These are phyloP conservation scores for Turritopsis dohrnii DNA, from an alignment of 30 jellyfish, hydroid and myxozoan genomes.

Conservation along the genomic window DNA sequence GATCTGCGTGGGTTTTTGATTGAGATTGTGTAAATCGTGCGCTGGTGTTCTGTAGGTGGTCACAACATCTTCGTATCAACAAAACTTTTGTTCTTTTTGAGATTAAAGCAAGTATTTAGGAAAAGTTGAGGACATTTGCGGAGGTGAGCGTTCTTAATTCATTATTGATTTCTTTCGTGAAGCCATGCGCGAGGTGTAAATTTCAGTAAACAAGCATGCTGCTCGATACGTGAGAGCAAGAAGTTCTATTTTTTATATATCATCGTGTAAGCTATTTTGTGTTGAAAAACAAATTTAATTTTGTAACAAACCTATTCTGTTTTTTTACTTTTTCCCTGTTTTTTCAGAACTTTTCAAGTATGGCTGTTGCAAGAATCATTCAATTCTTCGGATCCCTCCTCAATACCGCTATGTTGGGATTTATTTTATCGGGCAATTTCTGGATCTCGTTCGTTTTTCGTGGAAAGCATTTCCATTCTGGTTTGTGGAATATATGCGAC, in stretches of 20 bases:
- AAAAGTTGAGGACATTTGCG: neutral
- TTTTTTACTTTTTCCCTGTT: too few relatives aligned
- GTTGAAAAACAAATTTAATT: neutral
- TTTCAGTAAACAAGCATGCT: neutral
- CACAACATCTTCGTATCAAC: neutral
- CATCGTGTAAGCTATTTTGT: neutral
- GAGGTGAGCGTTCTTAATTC: neutral
- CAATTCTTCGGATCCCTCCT: neutral
- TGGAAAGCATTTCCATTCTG: conserved; percentile 9
- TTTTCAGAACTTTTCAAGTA: too few relatives aligned
- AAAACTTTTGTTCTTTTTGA: neutral
- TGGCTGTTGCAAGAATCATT: neutral
- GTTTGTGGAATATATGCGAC: conserved; percentile 10
- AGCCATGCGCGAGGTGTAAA: neutral
- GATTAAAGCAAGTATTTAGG: neutral
- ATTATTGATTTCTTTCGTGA: neutral
- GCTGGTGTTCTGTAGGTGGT: neutral
- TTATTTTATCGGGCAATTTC: conserved; percentile 1
- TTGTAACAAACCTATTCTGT: neutral
- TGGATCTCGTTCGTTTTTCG: conserved; percentile 1
- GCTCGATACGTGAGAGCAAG: neutral
- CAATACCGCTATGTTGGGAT: conserved; percentile 3
- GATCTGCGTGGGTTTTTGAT: neutral
- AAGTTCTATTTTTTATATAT: neutral
- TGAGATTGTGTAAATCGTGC: neutral